These are phyloP conservation scores for Tricholaema leucomelas DNA, from an alignment of 2,113 vertebrate species.

Conservation along the genomic window DNA sequence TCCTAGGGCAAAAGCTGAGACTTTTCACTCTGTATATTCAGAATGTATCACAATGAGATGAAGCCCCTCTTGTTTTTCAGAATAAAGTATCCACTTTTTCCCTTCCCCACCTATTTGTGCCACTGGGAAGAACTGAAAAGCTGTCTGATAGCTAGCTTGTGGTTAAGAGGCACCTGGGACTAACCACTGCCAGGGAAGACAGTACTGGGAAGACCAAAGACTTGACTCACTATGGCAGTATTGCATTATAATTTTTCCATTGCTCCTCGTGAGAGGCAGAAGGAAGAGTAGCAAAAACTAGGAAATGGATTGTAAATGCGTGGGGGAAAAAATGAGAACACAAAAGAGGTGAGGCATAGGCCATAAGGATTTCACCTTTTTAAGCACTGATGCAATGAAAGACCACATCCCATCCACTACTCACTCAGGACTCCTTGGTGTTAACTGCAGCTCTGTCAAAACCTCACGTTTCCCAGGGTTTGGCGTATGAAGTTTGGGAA, in stretches of 20 bases:
- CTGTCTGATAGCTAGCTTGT: neutral
- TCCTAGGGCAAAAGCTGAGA: slow-evolving; percentile 38
- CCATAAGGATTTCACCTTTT: neutral
- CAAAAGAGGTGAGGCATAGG: neutral
- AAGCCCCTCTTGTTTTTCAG: neutral
- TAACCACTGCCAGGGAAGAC: neutral
- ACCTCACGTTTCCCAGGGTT: neutral
- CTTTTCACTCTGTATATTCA: slow-evolving; percentile 24
- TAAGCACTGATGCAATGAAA: neutral
- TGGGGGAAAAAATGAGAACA: neutral
- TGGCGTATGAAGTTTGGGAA: neutral
- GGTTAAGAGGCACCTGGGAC: neutral
- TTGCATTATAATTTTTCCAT: neutral
- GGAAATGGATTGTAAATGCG: neutral
- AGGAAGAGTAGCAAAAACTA: neutral
- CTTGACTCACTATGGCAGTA: neutral
- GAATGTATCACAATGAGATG: neutral
- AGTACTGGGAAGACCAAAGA: neutral
- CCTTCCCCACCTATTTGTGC: neutral
- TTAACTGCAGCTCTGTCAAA: neutral
- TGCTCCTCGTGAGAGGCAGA: neutral
- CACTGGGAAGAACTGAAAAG: neutral
- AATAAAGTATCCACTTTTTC: neutral
- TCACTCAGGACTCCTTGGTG: neutral
- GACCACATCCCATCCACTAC: neutral